Evolutionary conservation across 2,113 vertebrate genomes (phyloP), one percentile per base, ranked within the genome.

Genomic region (Mesembrinibis cayennensis): DNA sequence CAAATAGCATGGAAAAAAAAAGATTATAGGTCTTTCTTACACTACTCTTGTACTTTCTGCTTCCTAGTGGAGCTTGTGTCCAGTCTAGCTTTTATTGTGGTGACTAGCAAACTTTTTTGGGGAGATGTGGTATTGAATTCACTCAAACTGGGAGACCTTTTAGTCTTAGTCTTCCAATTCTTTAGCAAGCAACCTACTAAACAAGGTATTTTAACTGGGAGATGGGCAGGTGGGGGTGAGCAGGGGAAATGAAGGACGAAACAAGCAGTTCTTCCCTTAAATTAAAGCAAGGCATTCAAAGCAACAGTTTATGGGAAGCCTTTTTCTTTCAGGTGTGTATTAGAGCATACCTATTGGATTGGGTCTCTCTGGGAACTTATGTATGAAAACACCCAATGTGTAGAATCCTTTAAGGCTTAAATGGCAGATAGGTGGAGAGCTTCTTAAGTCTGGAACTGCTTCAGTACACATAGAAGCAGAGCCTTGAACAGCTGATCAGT

Each of bases 171-270:
- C 40, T 73, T 82, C 38, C 40, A 30, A 4, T 45, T 89, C 56
- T 70, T 87, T 79, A 63, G 25, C 16, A 34, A 79, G 25, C 32
- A 11, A 62, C 27, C 11, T 82, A 26, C 13, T 82, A 44, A 89
- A 65, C 44, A 63, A 22, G n/a, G 25, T 53, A 9, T 74, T 84
- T 84, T 36, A 59, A 44, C 21, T 74, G 32, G 42, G 26, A 2
- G 0, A 18, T 66, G 55, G 8, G 32, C 3, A 13, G 30, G 36
- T 5, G 5, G 4, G 26, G 5, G 6, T 67, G n/a, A 87, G 13
- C 38, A 53, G 16, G 19, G 56, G 11, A 66, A 81, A 85, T 70
- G n/a, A 70, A 80, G 36, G 30, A 66, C 7, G 10, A 85, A 90
- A 30, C 11, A 61, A 9, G 12, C 10, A 2, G 0, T 59, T 74